phyloP scores from a whole-genome alignment of 2,797 vertebrate genomes.

The Squalus acanthias region DNA sequence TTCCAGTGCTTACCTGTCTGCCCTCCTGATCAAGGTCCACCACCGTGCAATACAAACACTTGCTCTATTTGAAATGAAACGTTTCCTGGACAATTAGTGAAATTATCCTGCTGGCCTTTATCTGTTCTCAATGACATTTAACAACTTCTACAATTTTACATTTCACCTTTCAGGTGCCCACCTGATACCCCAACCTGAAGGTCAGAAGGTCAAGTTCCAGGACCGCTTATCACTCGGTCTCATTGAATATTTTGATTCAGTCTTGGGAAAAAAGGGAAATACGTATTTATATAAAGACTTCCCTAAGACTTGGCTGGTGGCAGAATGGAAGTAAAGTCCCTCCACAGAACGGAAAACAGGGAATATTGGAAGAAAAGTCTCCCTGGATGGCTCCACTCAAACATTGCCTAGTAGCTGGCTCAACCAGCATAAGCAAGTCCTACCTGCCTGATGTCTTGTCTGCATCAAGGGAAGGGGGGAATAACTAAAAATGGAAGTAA shows the following conservation, averaged over 20 bases:
- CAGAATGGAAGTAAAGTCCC: background rate
- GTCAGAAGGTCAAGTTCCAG: background rate
- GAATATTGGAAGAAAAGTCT: background rate
- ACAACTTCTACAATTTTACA: background rate
- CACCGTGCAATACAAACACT: background rate
- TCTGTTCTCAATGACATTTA: background rate
- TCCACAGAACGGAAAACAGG: background rate
- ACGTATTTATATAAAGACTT: background rate
- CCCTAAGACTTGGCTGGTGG: background rate
- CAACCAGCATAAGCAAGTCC: background rate
- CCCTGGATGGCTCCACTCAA: background rate
- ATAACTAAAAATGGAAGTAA: background rate
- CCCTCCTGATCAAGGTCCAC: background rate
- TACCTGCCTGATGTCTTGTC: background rate
- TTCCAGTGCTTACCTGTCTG: background rate
- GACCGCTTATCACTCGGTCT: background rate
- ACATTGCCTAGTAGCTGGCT: background rate
- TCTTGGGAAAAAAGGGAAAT: background rate
- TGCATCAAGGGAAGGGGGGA: background rate
- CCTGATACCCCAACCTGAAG: background rate
- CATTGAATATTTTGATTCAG: no score
- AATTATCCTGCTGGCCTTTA: background rate
- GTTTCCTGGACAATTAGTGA: background rate
- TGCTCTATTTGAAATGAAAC: background rate
- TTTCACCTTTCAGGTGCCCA: background rate